Percentiles rank a stretch among this genome's conserved stretches.
Evolutionary conservation across 2,113 vertebrate species (phyloP).

Genomic region (Porphyrio hochstetteri): DNA sequence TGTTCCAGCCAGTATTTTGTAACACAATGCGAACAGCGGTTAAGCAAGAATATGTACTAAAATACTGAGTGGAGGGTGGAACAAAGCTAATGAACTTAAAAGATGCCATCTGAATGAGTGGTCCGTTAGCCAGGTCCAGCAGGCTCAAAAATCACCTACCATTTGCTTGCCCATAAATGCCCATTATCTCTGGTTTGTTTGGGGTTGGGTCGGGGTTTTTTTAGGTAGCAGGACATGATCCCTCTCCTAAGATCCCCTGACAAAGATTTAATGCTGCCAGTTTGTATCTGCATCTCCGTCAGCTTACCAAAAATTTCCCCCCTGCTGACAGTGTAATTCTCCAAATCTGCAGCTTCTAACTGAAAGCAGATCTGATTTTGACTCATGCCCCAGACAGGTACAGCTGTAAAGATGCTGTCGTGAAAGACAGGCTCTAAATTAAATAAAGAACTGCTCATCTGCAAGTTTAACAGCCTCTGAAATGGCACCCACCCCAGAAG

Average conservation of each 20-base stretch:
- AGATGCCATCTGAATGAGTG: not conserved
- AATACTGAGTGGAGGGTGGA: not conserved
- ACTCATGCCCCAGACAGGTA: constrained; percentile 28
- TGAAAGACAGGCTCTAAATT: constrained; percentile 41
- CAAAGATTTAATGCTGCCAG: constrained; percentile 37
- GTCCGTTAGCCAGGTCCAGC: not conserved
- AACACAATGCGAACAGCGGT: not conserved
- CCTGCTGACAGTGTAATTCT: constrained; percentile 18
- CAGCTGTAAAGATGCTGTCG: constrained; percentile 18
- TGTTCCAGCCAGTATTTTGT: not conserved
- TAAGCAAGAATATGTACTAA: not conserved
- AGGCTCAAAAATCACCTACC: constrained; percentile 10
- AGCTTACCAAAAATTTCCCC: not conserved
- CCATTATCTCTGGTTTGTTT: not conserved
- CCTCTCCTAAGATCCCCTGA: not conserved
- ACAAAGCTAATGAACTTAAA: constrained; percentile 35
- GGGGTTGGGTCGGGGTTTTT: not conserved
- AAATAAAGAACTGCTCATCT: constrained; percentile 43
- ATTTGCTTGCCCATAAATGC: not conserved
- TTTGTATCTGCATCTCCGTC: constrained; percentile 11
- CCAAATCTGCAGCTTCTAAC: constrained; percentile 22
- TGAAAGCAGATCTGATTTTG: constrained; percentile 24
- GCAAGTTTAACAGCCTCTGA: constrained; percentile 39
- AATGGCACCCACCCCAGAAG: not conserved
- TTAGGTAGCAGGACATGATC: not conserved